Percentiles rank a stretch among this genome's conserved stretches.
phyloP scores from a whole-genome alignment of 2,888 invertebrate genomes.

The Apodemia mormo region DNA sequence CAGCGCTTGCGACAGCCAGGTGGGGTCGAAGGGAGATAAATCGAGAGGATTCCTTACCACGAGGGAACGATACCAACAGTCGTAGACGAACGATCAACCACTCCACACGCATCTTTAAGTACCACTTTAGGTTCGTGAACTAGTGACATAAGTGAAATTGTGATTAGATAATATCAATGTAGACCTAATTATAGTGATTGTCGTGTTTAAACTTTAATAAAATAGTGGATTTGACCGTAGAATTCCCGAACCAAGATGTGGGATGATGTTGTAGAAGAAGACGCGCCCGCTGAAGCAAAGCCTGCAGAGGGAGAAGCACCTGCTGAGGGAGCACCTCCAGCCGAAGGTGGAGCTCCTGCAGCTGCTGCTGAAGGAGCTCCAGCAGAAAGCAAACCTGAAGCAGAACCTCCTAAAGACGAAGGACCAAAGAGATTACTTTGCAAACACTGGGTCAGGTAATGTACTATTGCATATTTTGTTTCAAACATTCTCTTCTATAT shows the following conservation, averaged over 20 bases:
- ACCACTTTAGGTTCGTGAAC: conserved; percentile 63
- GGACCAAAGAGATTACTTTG: conserved; percentile 87
- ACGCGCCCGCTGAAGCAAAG: conserved; percentile 48
- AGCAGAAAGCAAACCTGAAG: conserved; percentile 64
- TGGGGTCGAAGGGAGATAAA: conserved; percentile 76
- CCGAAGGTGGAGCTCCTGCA: conserved; percentile 40
- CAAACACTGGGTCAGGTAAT: conserved; percentile 91
- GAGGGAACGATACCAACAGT: conserved; percentile 60
- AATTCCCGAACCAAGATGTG: conserved; percentile 70
- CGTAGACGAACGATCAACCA: conserved; percentile 71
- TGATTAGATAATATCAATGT: conserved; percentile 23
- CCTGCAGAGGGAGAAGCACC: conserved; percentile 47
- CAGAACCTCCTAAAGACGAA: conserved; percentile 69
- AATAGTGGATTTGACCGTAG: conserved; percentile 61
- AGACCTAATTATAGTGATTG: conserved; percentile 14
- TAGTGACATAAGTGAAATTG: conserved; percentile 33
- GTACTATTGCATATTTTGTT: background rate
- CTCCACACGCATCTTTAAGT: conserved; percentile 67
- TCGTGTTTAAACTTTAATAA: conserved; percentile 33
- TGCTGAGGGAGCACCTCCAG: conserved; percentile 50
- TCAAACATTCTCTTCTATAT: background rate
- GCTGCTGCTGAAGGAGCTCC: conserved; percentile 42
- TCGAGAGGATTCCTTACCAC: conserved; percentile 68
- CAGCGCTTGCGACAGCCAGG: conserved; percentile 68
- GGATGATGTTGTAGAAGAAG: conserved; percentile 82